phyloP scores from a whole-genome alignment of 2,797 vertebrate genomes.

The Cheirogaleus major region DNA sequence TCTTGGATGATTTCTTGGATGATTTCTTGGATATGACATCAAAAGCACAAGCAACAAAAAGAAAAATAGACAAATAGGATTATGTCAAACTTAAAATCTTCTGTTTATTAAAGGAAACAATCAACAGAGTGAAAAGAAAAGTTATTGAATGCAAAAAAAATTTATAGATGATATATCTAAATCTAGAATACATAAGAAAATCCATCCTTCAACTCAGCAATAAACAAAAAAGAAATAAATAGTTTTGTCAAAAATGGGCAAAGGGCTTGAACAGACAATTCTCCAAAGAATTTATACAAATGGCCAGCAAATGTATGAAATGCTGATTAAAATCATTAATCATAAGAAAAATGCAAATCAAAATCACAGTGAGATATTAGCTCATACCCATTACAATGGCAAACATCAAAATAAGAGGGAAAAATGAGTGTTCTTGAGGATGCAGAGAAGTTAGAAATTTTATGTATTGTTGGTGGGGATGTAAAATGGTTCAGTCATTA shows the following conservation, averaged over 20 bases:
- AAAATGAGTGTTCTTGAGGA: neutral
- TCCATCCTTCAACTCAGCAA: neutral
- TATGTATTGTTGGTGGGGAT: neutral
- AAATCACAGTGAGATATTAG: neutral
- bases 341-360: neutral
- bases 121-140: neutral
- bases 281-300: neutral
- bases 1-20: too few species aligned
- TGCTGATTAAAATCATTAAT: neutral
- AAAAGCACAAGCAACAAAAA: neutral
- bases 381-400: neutral
- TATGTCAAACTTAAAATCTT: neutral
- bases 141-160: neutral
- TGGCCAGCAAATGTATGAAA: too few species aligned
- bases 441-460: neutral
- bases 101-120: neutral
- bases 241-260: neutral
- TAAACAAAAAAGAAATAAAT: neutral
- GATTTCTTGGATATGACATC: neutral
- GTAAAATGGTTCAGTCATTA: neutral
- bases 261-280: neutral
- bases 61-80: neutral
- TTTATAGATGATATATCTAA: neutral
- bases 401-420: neutral
- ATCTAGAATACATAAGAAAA: neutral